phyloP scores from a whole-genome alignment of 2,797 vertebrate genomes.

The Euthynnus affinis region DNA sequence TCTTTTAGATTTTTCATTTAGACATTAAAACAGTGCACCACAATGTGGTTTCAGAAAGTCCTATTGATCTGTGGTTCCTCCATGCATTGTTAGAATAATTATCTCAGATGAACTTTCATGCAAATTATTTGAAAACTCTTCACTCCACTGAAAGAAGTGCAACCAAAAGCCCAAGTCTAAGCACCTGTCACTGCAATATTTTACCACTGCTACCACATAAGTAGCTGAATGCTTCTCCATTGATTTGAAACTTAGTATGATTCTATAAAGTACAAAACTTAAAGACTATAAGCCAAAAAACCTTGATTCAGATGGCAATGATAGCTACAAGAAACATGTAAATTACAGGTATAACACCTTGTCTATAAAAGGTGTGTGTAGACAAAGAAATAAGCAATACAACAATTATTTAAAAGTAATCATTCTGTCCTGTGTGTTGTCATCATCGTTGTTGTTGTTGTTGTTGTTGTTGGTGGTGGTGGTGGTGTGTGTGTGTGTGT shows the following conservation, averaged over 20 bases:
- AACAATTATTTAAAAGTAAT: background rate
- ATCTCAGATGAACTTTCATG: background rate
- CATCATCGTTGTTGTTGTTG: no score
- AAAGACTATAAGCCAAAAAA: background rate
- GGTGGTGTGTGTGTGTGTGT: no score
- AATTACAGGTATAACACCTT: background rate
- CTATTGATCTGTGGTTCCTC: background rate
- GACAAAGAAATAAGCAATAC: background rate
- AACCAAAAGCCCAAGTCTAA: background rate
- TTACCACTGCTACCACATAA: background rate
- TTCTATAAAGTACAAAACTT: background rate
- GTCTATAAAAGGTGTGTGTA: background rate
- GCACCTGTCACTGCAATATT: background rate
- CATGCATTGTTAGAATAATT: background rate
- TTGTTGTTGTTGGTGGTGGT: no score
- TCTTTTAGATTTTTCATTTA: no score
- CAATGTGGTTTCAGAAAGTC: background rate
- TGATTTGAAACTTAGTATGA: background rate
- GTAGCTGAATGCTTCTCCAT: background rate
- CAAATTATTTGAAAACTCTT: background rate
- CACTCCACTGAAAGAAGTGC: background rate
- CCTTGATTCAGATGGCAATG: no score
- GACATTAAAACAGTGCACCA: fast-evolving
- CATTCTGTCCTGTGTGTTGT: background rate
- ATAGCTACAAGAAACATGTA: background rate